Conservation (phyloP, 2,797 vertebrate species). For the Onychomys arenicola region DNA sequence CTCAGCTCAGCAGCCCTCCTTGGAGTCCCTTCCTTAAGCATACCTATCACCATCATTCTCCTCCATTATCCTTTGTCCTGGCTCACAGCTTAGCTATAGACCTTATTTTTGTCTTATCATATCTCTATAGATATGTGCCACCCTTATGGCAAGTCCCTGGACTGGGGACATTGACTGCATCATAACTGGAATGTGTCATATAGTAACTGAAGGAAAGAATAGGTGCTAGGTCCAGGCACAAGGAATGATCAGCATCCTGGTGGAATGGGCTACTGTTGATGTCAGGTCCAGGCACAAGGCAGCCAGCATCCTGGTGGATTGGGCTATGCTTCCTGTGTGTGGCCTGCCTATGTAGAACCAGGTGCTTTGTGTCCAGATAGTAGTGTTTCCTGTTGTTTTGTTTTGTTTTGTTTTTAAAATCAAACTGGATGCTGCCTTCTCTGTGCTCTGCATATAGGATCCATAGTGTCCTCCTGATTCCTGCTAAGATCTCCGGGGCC, state of each 20-base stretch:
- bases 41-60: too few species aligned
- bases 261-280: background rate
- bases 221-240: accelerated
- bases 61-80: background rate
- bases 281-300: background rate
- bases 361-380: too few species aligned
- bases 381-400: background rate
- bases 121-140: background rate
- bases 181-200: accelerated
- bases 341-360: background rate
- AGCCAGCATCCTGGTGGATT: accelerated
- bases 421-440: background rate
- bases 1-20: background rate
- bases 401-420: background rate
- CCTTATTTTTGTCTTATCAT: accelerated
- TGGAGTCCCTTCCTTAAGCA: accelerated
- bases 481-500: background rate
- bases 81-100: background rate
- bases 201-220: background rate
- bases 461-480: background rate
- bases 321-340: too few species aligned
- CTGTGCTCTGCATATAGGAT: background rate
- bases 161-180: background rate
- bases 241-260: accelerated
- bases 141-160: accelerated